A percentile compares a stretch with the other conserved stretches of the same genome.
Evolutionary conservation across 2,888 invertebrate species (phyloP).

Genomic region (Acrobasis consociella): DNA sequence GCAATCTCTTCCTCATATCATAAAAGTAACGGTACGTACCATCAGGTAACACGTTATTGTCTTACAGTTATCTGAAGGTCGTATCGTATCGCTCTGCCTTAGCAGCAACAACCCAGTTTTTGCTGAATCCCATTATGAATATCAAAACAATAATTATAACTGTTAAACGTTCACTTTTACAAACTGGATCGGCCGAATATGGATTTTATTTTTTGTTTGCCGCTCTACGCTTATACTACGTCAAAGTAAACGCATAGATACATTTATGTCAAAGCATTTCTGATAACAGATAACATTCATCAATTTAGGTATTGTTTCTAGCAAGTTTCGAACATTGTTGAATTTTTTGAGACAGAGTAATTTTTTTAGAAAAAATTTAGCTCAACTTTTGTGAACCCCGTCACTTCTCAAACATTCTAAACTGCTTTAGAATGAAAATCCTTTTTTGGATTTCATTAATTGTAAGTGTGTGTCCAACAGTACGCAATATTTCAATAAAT

Average conservation of each 20-base stretch:
- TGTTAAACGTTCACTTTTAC: conserved; percentile 44
- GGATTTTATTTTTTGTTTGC: conserved; percentile 35
- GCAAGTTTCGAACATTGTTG: no score
- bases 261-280: no score
- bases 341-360: no score
- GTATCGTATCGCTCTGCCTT: conserved; percentile 53
- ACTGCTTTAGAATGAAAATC: no score
- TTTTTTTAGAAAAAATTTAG: no score
- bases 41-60: conserved; percentile 10
- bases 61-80: conserved; percentile 51
- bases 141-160: conserved; percentile 68
- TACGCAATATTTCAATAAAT: no score
- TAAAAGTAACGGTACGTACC: conserved; percentile 27
- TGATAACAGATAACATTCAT: conserved; percentile 27
- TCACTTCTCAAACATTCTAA: no score
- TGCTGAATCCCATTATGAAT: conserved; percentile 39
- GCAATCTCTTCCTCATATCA: conserved; percentile 13
- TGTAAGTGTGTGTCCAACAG: no score
- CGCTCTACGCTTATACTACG: conserved; percentile 31
- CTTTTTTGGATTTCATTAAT: no score
- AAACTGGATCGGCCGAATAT: conserved; percentile 48
- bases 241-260: conserved; percentile 23
- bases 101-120: conserved; percentile 57
- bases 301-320: conserved; percentile 9
- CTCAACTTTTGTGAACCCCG: no score